Conservation (phyloP, 2,888 invertebrate genomes). For the Sinotaia quadrata region DNA sequence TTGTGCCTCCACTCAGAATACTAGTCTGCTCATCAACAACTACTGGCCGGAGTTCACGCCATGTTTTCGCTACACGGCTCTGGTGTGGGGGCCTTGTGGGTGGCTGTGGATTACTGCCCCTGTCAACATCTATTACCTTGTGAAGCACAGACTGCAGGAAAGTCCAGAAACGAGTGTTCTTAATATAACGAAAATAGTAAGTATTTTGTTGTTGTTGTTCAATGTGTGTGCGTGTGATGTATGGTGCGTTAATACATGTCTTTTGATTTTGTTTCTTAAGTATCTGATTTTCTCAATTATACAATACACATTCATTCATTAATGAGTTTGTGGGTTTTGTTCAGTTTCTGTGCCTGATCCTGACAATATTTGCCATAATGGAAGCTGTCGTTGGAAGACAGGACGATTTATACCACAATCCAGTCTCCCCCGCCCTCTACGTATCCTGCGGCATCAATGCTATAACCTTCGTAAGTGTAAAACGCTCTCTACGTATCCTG, state of each 20-base stretch:
- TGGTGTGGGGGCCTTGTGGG: conserved; percentile 90
- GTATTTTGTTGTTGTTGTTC: conserved; percentile 31
- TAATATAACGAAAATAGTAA: conserved; percentile 65
- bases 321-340: too few relatives aligned
- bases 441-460: conserved; percentile 33
- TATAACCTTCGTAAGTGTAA: conserved; percentile 37
- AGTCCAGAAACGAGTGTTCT: conserved; percentile 49
- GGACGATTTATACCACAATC: conserved; percentile 7
- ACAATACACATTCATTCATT: too few relatives aligned
- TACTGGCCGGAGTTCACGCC: conserved; percentile 82
- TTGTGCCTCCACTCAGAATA: too few relatives aligned
- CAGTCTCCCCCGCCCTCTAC: conserved; percentile 31
- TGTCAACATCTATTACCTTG: conserved; percentile 71
- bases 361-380: conserved; percentile 24
- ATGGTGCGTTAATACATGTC: not conserved
- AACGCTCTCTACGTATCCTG: too few relatives aligned
- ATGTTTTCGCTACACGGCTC: conserved; percentile 92
- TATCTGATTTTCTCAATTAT: too few relatives aligned
- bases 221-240: not conserved
- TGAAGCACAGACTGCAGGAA: conserved; percentile 32
- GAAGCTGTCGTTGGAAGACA: conserved; percentile 26
- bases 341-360: conserved; percentile 34
- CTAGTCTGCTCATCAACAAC: conserved; percentile 49
- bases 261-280: not conserved
- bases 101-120: conserved; percentile 85